A percentile compares a stretch with the other conserved stretches of the same genome.
phyloP scores from a whole-genome alignment of 2,888 invertebrate species.

The Hemaris fuciformis region DNA sequence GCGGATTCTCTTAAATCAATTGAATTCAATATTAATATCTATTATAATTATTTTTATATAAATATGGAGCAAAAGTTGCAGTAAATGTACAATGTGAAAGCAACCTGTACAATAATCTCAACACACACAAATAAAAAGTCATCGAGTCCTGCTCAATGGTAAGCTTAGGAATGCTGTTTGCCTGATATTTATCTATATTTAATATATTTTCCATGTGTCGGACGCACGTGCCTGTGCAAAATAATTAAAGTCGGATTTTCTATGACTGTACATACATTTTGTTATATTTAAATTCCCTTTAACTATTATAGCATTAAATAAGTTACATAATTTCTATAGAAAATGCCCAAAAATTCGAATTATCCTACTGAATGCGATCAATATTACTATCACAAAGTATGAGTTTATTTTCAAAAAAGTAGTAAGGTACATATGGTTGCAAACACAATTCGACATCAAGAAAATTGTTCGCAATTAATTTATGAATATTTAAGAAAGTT shows the following conservation, averaged over 20 bases:
- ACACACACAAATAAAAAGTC: conserved; percentile 18
- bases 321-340: neutral
- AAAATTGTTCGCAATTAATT: neutral
- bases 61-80: neutral
- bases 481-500: neutral
- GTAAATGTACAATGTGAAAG: neutral
- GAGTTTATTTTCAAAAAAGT: neutral
- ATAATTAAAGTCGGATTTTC: neutral
- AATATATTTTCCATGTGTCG: neutral
- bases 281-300: neutral
- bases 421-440: neutral
- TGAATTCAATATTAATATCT: neutral
- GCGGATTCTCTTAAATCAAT: neutral
- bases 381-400: neutral
- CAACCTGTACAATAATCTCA: conserved; percentile 17
- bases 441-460: neutral
- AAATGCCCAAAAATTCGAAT: neutral
- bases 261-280: neutral
- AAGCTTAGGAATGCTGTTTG: conserved; percentile 43
- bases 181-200: conserved; percentile 6
- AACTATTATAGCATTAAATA: neutral
- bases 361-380: neutral
- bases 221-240: neutral
- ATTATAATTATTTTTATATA: neutral
- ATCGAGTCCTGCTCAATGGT: conserved; percentile 47